Percentiles rank a stretch among this genome's conserved stretches.
phyloP scores from a whole-genome alignment of 2,113 vertebrate genomes.

The Hemiprocne comata region DNA sequence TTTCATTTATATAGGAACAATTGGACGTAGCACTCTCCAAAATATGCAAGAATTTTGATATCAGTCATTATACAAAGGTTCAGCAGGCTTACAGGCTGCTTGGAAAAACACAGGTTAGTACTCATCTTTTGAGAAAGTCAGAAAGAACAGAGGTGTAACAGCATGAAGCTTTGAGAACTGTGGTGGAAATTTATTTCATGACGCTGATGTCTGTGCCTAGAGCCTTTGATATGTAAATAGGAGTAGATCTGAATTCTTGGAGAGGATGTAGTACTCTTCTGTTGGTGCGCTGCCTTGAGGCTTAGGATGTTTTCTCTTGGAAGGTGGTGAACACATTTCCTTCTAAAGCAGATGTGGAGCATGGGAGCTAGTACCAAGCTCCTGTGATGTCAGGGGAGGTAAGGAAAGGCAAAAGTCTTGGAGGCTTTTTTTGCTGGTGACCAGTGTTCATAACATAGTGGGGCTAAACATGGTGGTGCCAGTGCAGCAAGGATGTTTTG shows the following conservation, averaged over 20 bases:
- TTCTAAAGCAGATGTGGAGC: background rate
- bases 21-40: slow-evolving; percentile 95
- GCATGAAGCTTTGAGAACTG: background rate
- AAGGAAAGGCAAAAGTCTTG: background rate
- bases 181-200: background rate
- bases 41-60: slow-evolving; percentile 98
- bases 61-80: slow-evolving; percentile 94
- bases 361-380: background rate
- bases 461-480: background rate
- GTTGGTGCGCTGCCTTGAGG: background rate
- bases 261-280: background rate
- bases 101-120: slow-evolving; percentile 95
- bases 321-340: background rate
- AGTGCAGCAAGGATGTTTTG: background rate
- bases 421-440: background rate
- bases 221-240: background rate
- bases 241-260: background rate
- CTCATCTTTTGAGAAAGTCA: background rate
- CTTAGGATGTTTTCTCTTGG: background rate
- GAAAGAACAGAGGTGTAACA: background rate
- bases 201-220: background rate
- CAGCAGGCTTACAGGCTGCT: slow-evolving; percentile 95
- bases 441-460: background rate
- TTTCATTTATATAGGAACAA: slow-evolving; percentile 85
- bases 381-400: background rate